Base-by-base conservation (phyloP, 2,797 vertebrate species). In the Cuculus canorus region DNA sequence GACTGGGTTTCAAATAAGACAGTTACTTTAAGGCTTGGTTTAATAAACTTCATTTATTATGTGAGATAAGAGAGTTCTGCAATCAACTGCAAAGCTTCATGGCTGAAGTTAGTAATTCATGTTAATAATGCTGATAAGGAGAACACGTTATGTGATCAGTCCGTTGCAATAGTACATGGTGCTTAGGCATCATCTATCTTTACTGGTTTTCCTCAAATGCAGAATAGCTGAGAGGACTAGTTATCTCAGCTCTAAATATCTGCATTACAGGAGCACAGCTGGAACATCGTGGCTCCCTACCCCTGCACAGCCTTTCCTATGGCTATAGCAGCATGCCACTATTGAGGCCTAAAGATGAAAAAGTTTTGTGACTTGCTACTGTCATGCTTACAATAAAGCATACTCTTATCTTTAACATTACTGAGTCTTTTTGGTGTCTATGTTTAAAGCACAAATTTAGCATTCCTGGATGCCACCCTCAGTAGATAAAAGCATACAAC, bases 231-330 rank as follows among this genome's bases (percentile, higher is more conserved):
- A 95, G 63, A 95, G 65, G 81, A 95, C 93, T 92, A 76, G 90
- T 96, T 92, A 92, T 95, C 90, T 95, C 71, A 88, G 73, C 91
- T 96, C 82, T 94, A 96, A 97, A 97, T 88, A 88, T 70, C 76
- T 41, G 57, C 90, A 89, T 90, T 93, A 93, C 61, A 90, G 94
- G 90, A 96, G 93, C 95, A 92, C 92, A 97, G 95, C 89, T 92
- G 86, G 96, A 97, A 89, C 81, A 4, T n/a, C 84, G 80, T 2
- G 4, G 86, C 86, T 92, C 94, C 80, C 94, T 95, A 91, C 73
- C 70, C 50, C 50, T 56, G 79, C 90, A 70, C 63, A 37, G 66
- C 64, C 77, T 93, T 95, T 96, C 92, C 92, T 61, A 92, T 65
- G 85, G 93, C 70, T 92, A 35, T 78, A 95, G 88, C 96, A 95